Conservation (phyloP, 2,888 invertebrate genomes). For the Phengaris arion region DNA sequence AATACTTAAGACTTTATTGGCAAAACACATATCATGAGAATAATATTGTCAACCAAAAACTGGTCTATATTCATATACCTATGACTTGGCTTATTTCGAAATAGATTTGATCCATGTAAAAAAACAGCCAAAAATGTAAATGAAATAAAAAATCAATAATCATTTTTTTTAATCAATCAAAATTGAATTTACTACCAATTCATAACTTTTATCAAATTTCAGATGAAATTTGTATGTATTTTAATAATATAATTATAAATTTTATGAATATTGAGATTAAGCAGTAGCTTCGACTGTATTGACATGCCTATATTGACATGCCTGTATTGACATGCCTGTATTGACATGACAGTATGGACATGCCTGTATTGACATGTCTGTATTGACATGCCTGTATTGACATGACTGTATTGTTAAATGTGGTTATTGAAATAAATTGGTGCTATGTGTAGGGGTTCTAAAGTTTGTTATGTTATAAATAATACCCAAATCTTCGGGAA, state of each 20-base stretch:
- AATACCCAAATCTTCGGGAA: conserved; percentile 32
- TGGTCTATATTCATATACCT: too few relatives aligned
- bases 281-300: neutral
- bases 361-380: too few relatives aligned
- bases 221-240: neutral
- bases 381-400: too few relatives aligned
- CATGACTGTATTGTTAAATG: neutral
- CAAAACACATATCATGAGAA: neutral
- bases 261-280: conserved; percentile 29
- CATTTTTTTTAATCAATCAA: neutral
- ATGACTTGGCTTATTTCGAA: neutral
- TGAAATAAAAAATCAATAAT: neutral
- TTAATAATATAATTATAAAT: neutral
- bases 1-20: neutral
- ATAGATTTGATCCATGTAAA: neutral
- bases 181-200: neutral
- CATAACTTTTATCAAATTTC: neutral
- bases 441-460: conserved; percentile 56
- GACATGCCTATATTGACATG: too few relatives aligned
- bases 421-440: conserved; percentile 44
- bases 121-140: neutral
- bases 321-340: too few relatives aligned
- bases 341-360: too few relatives aligned
- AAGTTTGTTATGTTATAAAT: conserved; percentile 31
- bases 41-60: too few relatives aligned